Evolutionary conservation across 2,888 invertebrate genomes (phyloP).

Genomic region (Plusia festucae): DNA sequence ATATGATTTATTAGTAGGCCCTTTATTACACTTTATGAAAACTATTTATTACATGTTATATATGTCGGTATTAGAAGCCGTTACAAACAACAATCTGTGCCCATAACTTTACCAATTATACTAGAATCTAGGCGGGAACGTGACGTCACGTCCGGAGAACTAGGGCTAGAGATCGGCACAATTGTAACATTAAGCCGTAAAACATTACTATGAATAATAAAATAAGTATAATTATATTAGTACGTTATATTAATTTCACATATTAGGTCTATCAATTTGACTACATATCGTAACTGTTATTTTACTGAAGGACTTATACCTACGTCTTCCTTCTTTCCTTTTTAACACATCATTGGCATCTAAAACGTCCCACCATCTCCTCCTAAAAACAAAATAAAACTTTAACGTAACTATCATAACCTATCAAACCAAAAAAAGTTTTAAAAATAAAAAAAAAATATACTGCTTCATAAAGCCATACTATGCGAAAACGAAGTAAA

Average conservation of each 20-base stretch:
- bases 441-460: too few species aligned
- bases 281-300: too few species aligned
- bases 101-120: constrained; percentile 9
- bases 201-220: not conserved
- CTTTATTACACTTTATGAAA: constrained; percentile 4
- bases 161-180: constrained; percentile 3
- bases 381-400: too few species aligned
- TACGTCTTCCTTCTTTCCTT: too few species aligned
- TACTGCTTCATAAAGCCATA: too few species aligned
- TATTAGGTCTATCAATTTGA: too few species aligned
- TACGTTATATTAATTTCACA: not conserved
- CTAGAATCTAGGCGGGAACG: not conserved
- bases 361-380: too few species aligned
- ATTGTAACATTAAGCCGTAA: not conserved
- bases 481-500: too few species aligned
- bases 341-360: too few species aligned
- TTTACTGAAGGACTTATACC: too few species aligned
- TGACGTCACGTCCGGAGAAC: not conserved
- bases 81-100: constrained; percentile 5
- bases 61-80: not conserved
- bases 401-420: too few species aligned
- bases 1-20: not conserved
- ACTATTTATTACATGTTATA: constrained; percentile 2
- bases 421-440: too few species aligned
- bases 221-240: not conserved